Evolutionary conservation across 92 coral and sea anemone species (phyloP), one percentile per base, ranked within the genome.

Genomic region (Porites rus): DNA sequence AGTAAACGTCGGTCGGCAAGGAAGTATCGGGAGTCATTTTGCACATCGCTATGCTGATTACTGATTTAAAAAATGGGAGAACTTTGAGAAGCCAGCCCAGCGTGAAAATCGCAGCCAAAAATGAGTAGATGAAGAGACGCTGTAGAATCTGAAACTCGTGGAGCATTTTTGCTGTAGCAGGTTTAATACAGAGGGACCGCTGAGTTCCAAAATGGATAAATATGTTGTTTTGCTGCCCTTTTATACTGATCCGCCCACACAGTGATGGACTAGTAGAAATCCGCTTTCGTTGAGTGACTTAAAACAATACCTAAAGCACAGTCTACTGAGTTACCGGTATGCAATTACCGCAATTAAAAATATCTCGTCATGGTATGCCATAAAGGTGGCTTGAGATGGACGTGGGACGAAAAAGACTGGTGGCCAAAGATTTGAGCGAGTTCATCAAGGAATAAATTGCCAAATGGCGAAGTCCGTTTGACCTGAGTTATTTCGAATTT

Each of bases 1-100:
- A 83, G 86, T 96, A 96, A 50, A 85, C 74, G 6, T 94, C 97
- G 0, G 88, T 52, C 7, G 89, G 92, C 82, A 96, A 83, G 46
- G 88, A 90, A 69, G 93, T 67, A 50, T 90, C 96, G 1, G 61
- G 61, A 56, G 97, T 88, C 56, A 93, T 85, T 56, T 78, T 93
- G 76, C 91, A 87, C 85, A 95, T 87, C 17, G 79, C 83, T 10
- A 74, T 65, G 31, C 89, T 76, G 21, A 92, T 74, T 65, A 75
- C 31, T 16, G 83, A 70, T 53, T 85, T 94, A 62, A 92, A 72
- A 65, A 90, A 81, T 52, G 96, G 98, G 9, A 94, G 74, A 52
- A 83, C 84, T 65, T 93, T 93, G 10, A 93, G 43, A 4, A 91
- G 12, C 88, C 93, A 74, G 7, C 96, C 96, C 1, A 91, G 38